Evolutionary conservation across 2,113 vertebrate genomes (phyloP), one percentile per base, ranked within the genome.

Genomic region (Grallaria varia): DNA sequence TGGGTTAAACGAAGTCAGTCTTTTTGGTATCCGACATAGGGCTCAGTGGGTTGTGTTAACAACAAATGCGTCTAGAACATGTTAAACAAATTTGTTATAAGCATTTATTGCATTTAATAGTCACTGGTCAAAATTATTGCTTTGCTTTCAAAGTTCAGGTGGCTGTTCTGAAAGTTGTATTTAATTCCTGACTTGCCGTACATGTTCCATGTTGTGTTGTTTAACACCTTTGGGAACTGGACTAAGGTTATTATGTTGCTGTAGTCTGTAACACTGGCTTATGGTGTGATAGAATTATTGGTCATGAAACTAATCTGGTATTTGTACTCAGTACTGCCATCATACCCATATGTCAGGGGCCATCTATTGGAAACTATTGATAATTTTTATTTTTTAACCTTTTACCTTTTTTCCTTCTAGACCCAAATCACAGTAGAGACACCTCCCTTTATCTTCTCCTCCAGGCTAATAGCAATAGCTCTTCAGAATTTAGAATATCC

Each of bases 161-260:
- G 33, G 12, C 42, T 63, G 31, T 49, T 64, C 37, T 33, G 35
- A 37, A 56, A 69, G 49, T 13, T 42, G 25, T 18, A 8, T 42
- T 55, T 63, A 71, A 63, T 69, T 19, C 40, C 47, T 62, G 49
- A 49, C 35, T 64, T 64, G 35, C 25, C 33, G 25, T 33, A 28
- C 25, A 3, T 21, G 22, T 42, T 71, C 40, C 12, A 31, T 37
- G 14, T 49, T 55, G 35, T 49, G 42, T 20, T 69, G 25, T 84
- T 69, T 40, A 24, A 1, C 27, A 33, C 27, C 56, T 56, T 17
- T 42, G 72, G 42, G 35, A 84, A 42, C 35, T 63, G 31, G 35
- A 35, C 31, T 37, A 14, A 56, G 25, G 12, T 31, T 71, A 27
- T 56, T 56, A 24, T 0, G 0, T 31, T 35, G n/a, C 25, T 77